Base-by-base conservation (phyloP, 2,113 vertebrate genomes). In the Platichthys flesus region DNA sequence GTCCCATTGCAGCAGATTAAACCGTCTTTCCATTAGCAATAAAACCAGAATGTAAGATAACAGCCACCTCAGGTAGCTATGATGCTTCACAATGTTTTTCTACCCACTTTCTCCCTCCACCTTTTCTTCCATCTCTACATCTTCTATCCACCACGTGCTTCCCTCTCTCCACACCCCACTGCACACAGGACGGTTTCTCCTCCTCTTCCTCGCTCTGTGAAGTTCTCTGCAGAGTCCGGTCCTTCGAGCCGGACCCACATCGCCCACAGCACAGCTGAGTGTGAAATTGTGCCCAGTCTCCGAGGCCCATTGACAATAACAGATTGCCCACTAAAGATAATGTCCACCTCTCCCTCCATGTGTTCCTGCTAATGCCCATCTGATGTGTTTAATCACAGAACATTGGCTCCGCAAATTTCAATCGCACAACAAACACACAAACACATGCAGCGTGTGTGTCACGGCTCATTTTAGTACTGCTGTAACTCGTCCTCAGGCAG, bases 221-320 rank as follows among this genome's bases (percentile, higher is more conserved):
- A 54, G 51, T 61, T 66, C 67, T 57, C 69, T 55, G 28, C 61
- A 52, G 51, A n/a, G 20, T 18, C 51, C 9, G 51, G 51, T 60
- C 37, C 37, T 85, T 83, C 86, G 81, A 58, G 83, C 35, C 18
- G 35, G 58, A 69, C 26, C 52, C 62, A 23, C 67, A 18, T 76
- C 9, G 67, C 26, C 52, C 62, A 23, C 67, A 18, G 78, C 9
- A 89, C 86, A 77, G 66, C 79, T 57, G 72, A 89, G 89, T 91
- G 89, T 93, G 90, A 91, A 93, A 89, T 83, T 88, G 88, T 85
- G 78, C 76, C 74, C 74, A 24, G 67, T 47, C 78, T 64, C 57
- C 55, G 76, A 26, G 54, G 51, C 61, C 67, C 77, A 63, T 49
- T 72, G 67, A 70, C 74, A 75, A 55, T 74, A 87, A 89, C 76